These are phyloP conservation scores for Muscicapa striata DNA, from an alignment of 2,797 vertebrate genomes.

Conservation along the genomic window DNA sequence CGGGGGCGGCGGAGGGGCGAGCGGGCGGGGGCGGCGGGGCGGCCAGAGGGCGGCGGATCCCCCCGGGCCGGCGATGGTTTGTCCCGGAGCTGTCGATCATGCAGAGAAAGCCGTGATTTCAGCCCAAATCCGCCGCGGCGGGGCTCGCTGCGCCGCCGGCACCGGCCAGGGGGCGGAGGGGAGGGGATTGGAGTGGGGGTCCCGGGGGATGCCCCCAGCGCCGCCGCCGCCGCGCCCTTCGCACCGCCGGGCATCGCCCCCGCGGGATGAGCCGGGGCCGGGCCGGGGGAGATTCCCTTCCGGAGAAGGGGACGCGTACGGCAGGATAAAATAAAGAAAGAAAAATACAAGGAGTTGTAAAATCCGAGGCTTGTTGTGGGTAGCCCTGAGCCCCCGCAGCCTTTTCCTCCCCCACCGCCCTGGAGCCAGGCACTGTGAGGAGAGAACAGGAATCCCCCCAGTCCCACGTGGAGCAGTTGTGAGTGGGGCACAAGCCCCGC, in stretches of 20 bases:
- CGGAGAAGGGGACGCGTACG: no score
- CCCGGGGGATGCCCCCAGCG: neutral
- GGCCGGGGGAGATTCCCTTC: neutral
- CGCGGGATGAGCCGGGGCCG: neutral
- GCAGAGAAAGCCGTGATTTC: conserved; percentile 76
- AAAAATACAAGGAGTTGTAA: neutral
- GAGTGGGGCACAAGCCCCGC: fast-evolving
- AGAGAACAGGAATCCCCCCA: neutral
- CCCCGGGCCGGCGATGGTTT: conserved; percentile 70
- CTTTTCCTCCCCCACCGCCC: neutral
- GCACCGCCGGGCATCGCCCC: neutral
- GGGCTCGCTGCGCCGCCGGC: neutral
- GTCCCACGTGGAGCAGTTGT: fast-evolving
- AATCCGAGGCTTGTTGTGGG: neutral
- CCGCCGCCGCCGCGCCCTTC: neutral
- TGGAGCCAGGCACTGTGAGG: neutral
- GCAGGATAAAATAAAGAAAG: no score
- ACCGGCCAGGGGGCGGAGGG: neutral
- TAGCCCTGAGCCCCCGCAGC: neutral
- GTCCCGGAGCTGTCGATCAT: conserved; percentile 75
- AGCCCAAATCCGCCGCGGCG: conserved; percentile 51
- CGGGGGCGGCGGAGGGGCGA: neutral
- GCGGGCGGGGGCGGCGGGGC: no score
- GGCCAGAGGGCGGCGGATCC: neutral
- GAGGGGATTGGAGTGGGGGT: neutral